Conservation (phyloP, 1,140 invertebrate species). For the Kradibia gibbosae region DNA sequence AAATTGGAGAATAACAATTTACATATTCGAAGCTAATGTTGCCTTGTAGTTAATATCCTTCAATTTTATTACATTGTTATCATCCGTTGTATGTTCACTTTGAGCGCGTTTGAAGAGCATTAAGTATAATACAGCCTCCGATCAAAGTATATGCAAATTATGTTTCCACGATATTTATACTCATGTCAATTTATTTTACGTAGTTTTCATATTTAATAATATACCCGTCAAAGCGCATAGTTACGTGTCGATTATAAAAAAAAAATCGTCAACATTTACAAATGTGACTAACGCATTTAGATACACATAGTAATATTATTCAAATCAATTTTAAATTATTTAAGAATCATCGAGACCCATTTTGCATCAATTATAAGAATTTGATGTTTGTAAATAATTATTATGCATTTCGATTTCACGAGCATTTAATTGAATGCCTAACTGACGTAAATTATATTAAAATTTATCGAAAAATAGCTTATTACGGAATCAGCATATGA, state of each 20-base stretch:
- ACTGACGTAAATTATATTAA: background rate
- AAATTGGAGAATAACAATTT: constrained; percentile 20
- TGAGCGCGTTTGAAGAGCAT: background rate
- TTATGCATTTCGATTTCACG: background rate
- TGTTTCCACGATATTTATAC: constrained; percentile 14
- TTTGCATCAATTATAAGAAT: background rate
- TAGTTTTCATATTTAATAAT: background rate
- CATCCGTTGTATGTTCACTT: background rate
- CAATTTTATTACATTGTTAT: constrained; percentile 35
- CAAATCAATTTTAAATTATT: background rate
- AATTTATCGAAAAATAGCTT: background rate
- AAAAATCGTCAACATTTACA: background rate
- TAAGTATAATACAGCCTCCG: constrained; percentile 13
- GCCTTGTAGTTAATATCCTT: constrained; percentile 14
- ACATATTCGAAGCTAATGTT: constrained; percentile 10
- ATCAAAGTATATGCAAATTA: constrained; percentile 18
- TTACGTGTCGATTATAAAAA: background rate
- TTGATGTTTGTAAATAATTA: background rate
- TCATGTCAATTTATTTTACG: background rate
- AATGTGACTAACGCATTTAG: background rate
- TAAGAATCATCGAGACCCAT: background rate
- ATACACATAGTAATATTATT: background rate
- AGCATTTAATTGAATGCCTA: background rate
- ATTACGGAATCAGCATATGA: background rate
- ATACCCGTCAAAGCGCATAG: background rate